phyloP scores from a whole-genome alignment of 1,140 invertebrate genomes.

The Helicoverpa zea region DNA sequence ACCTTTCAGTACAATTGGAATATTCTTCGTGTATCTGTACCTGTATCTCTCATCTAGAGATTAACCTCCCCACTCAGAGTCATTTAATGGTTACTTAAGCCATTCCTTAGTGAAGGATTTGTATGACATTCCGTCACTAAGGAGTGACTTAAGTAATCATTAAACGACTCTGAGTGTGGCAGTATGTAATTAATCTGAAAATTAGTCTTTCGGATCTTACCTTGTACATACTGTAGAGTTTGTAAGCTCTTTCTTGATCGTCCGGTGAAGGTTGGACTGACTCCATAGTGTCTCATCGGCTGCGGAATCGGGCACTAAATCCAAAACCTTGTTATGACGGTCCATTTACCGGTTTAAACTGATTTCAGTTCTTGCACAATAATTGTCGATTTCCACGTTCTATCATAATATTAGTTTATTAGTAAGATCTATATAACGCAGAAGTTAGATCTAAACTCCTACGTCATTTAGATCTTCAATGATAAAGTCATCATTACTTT shows the following conservation, averaged over 20 bases:
- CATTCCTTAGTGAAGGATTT: no score
- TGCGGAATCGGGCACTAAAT: constrained; percentile 65
- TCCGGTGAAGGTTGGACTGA: constrained; percentile 68
- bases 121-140: no score
- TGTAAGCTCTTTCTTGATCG: constrained; percentile 78
- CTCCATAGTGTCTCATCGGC: constrained; percentile 74
- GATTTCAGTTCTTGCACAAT: constrained; percentile 43
- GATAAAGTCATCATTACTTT: background rate
- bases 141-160: no score
- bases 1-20: no score
- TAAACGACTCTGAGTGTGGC: no score
- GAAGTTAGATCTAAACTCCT: background rate
- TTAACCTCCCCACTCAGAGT: no score
- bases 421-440: background rate
- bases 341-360: constrained; percentile 68
- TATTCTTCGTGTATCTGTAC: no score
- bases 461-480: constrained; percentile 5
- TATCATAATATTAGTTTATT: constrained; percentile 12
- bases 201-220: constrained; percentile 59
- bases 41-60: no score
- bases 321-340: constrained; percentile 60
- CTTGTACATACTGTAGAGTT: constrained; percentile 83
- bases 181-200: background rate
- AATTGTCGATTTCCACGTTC: background rate
- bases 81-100: no score